These are phyloP conservation scores for Tipula confusa DNA, from an alignment of 2,888 invertebrate species.

Conservation along the genomic window DNA sequence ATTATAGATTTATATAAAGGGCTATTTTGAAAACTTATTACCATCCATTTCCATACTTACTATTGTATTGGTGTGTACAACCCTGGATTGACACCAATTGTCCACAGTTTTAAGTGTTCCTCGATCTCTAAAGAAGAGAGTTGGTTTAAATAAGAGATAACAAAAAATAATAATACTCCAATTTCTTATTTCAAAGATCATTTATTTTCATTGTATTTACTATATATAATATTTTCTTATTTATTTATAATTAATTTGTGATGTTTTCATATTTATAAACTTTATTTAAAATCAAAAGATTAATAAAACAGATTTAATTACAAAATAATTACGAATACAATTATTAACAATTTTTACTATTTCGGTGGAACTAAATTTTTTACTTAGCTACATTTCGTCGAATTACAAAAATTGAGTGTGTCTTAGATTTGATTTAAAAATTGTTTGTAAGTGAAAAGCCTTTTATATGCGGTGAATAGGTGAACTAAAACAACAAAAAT, in stretches of 20 bases:
- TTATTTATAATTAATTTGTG: constrained; percentile 12
- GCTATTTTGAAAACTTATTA: too few species aligned
- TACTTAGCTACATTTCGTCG: background rate
- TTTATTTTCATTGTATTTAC: background rate
- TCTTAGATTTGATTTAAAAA: background rate
- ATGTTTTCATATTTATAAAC: background rate
- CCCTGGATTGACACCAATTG: too few species aligned
- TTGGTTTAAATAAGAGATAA: too few species aligned
- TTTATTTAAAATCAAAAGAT: background rate
- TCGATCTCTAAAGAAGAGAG: too few species aligned
- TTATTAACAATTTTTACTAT: background rate
- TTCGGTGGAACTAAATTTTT: background rate
- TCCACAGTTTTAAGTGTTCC: too few species aligned
- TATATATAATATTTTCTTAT: background rate
- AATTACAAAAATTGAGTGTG: background rate
- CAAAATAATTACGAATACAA: background rate
- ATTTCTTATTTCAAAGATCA: background rate
- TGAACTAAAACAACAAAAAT: background rate
- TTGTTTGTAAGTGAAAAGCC: background rate
- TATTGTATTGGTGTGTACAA: too few species aligned
- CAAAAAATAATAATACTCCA: background rate
- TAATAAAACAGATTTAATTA: background rate
- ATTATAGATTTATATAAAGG: too few species aligned
- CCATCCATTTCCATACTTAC: too few species aligned
- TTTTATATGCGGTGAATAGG: background rate